phyloP scores from a whole-genome alignment of 1,140 invertebrate genomes.

The Pissodes strobi region DNA sequence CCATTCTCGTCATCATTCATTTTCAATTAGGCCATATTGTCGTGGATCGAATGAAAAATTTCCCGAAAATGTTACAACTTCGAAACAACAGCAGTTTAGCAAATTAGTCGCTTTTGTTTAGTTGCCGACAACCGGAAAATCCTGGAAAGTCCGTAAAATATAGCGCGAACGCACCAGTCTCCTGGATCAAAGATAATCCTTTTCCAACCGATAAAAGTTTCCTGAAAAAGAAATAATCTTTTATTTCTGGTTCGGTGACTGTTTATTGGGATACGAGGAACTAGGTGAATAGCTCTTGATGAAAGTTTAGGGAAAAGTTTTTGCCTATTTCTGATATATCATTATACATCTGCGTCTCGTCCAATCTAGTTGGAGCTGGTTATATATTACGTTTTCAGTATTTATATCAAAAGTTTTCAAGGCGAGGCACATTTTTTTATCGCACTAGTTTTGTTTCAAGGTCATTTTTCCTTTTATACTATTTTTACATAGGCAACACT shows the following conservation, averaged over 20 bases:
- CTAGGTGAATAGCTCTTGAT: slow-evolving; percentile 22
- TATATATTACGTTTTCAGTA: too few species aligned
- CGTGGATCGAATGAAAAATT: slow-evolving; percentile 12
- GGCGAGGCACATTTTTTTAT: too few species aligned
- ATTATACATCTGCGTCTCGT: too few species aligned
- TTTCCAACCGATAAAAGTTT: slow-evolving; percentile 22
- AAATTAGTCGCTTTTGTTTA: slow-evolving; percentile 31
- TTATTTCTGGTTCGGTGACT: slow-evolving; percentile 18
- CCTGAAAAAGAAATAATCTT: slow-evolving; percentile 13
- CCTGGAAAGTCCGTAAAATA: slow-evolving; percentile 27
- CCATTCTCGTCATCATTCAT: slow-evolving; percentile 16
- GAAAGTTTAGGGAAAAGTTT: slow-evolving; percentile 1
- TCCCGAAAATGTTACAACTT: neutral
- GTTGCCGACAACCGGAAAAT: slow-evolving; percentile 21
- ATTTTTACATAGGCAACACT: too few species aligned
- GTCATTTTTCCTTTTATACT: too few species aligned
- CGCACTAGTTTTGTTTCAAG: too few species aligned
- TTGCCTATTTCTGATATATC: neutral
- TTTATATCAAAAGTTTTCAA: too few species aligned
- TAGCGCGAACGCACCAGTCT: slow-evolving; percentile 20
- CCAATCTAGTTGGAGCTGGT: too few species aligned
- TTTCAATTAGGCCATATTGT: slow-evolving; percentile 26
- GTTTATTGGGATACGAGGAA: slow-evolving; percentile 21
- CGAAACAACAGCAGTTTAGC: slow-evolving; percentile 28
- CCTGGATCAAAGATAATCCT: slow-evolving; percentile 24